Percentiles rank a stretch among this genome's conserved stretches.
Evolutionary conservation across 2,797 vertebrate genomes (phyloP).

Genomic region (Chaetodon trifasciatus): DNA sequence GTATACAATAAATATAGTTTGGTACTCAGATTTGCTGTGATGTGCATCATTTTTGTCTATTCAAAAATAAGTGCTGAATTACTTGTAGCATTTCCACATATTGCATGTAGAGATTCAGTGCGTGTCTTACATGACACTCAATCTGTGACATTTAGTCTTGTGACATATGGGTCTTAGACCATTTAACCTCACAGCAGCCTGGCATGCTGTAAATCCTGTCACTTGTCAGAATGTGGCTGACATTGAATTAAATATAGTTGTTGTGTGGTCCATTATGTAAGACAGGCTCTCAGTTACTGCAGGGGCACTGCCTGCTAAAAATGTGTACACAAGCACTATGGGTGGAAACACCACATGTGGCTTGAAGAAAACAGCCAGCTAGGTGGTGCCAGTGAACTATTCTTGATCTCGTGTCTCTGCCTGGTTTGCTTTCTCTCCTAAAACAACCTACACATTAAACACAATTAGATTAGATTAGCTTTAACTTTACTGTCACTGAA

Average conservation of each 20-base stretch:
- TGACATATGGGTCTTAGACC: background rate
- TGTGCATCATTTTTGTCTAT: slow-evolving; percentile 10
- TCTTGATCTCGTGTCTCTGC: background rate
- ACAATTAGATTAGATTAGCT: background rate
- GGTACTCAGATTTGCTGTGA: slow-evolving; percentile 86
- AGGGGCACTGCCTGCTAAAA: background rate
- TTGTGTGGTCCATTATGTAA: background rate
- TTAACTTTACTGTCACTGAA: background rate
- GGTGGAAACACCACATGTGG: background rate
- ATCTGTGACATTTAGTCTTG: background rate
- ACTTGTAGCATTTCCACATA: background rate
- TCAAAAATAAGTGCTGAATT: background rate
- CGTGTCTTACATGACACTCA: background rate
- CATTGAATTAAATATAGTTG: background rate
- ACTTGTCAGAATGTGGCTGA: slow-evolving; percentile 2
- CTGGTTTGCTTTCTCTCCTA: background rate
- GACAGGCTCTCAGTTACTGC: background rate
- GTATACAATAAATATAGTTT: slow-evolving; percentile 94
- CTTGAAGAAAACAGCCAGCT: slow-evolving; percentile 16
- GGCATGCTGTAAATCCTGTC: background rate
- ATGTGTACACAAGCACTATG: background rate
- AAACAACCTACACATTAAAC: background rate
- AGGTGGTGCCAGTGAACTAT: slow-evolving; percentile 64
- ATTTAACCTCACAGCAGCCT: background rate
- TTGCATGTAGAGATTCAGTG: background rate